Evolutionary conservation across 2,797 vertebrate species (phyloP), one percentile per base, ranked within the genome.

Genomic region (Anisognathus igniventris): DNA sequence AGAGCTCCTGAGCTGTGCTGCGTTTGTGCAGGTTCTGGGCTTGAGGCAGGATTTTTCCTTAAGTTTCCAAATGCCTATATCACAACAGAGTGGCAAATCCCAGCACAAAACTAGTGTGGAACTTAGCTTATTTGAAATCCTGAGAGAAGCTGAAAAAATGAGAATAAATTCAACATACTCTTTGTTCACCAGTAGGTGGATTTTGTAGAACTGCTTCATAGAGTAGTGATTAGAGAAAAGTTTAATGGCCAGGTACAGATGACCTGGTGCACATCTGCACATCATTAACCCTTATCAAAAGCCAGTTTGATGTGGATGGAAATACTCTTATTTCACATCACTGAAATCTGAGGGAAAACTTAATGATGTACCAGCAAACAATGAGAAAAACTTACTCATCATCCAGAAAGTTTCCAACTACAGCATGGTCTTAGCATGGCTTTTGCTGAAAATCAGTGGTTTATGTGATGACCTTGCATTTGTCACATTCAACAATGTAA

Each of bases 401-500:
- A 53, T 35, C 3, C 33, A 53, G 7, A 21, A 73, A 17, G 24
- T 21, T 86, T 62, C 50, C 50, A 65, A 42, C 57, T 71, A 45
- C 22, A 20, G 12, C 0, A 2, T 28, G 30, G 20, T 58, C 48
- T 58, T 35, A 58, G 27, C 37, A 40, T 3, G 9, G 33, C 9
- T 87, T 68, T 62, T 67, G 40, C 25, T 87, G 77, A 40, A 87
- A 70, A 51, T 17, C 25, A 44, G 45, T 17, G 30, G 19, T 28
- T 7, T 22, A 31, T 20, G 12, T 30, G 23, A 80, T 28, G 11
- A 56, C 5, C 56, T 48, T 13, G 24, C 23, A 33, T 24, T 50
- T 47, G 35, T 4, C 27, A 33, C 50, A 15, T 35, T 60, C 51
- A 79, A 37, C 31, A 27, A 57, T 0, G 0, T 27, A 40, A 70